Conservation (phyloP, 2,113 vertebrate species). For the Macrotus californicus region DNA sequence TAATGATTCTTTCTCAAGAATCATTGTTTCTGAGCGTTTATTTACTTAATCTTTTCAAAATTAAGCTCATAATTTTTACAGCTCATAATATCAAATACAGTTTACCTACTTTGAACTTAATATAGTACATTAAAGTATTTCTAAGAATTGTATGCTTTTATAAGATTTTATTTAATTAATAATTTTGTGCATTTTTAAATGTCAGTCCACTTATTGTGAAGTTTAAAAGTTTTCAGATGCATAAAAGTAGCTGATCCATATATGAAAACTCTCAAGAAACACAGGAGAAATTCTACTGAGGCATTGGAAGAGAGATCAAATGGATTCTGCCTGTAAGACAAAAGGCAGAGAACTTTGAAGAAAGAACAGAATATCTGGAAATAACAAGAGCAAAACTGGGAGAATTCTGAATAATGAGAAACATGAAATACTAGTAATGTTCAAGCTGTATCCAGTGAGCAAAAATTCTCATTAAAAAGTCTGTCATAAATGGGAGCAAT, state of each 20-base stretch:
- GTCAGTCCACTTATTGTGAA: background rate
- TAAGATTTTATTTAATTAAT: background rate
- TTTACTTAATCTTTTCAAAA: slow-evolving; percentile 1
- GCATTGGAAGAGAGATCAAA: background rate
- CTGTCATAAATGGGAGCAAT: background rate
- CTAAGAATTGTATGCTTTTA: background rate
- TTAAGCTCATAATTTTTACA: background rate
- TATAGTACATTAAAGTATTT: background rate
- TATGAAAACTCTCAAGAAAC: background rate
- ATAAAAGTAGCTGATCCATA: background rate
- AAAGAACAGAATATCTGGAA: background rate
- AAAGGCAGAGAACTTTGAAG: background rate
- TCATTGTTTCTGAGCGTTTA: background rate
- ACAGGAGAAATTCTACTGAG: background rate
- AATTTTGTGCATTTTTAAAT: background rate
- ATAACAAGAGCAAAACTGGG: background rate
- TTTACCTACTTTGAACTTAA: background rate
- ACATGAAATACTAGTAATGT: background rate
- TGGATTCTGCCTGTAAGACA: background rate
- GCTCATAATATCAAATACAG: background rate
- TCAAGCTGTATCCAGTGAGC: background rate
- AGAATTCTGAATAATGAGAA: slow-evolving; percentile 1
- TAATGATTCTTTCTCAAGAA: slow-evolving; percentile 21
- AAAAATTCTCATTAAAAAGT: background rate
- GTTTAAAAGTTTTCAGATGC: slow-evolving; percentile 27